These are phyloP conservation scores for Lathronympha strigana DNA, from an alignment of 2,888 invertebrate genomes.

Conservation along the genomic window DNA sequence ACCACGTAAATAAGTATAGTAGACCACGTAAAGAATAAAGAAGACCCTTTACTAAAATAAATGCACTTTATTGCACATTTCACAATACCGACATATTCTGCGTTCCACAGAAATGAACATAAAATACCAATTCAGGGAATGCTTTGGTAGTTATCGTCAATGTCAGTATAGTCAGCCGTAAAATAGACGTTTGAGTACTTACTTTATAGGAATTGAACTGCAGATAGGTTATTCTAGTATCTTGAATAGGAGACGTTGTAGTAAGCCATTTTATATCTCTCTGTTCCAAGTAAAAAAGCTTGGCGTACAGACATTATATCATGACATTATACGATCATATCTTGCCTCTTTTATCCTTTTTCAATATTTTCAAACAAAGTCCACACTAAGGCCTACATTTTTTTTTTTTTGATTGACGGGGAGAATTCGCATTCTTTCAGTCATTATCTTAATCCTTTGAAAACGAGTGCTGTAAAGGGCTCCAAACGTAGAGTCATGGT, in stretches of 20 bases:
- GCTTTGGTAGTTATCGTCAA: constrained; percentile 8
- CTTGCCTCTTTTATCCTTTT: too few species aligned
- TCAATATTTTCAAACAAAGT: too few species aligned
- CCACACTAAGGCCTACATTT: too few species aligned
- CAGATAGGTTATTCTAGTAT: neutral
- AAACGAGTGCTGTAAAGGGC: too few species aligned
- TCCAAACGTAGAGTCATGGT: too few species aligned
- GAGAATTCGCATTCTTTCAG: too few species aligned
- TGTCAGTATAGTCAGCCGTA: neutral
- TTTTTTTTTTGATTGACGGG: too few species aligned
- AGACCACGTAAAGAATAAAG: neutral
- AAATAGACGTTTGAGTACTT: neutral
- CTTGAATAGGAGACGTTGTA: neutral
- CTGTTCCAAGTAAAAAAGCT: too few species aligned
- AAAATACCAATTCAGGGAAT: constrained; percentile 2
- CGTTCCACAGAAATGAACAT: neutral
- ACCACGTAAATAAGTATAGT: too few species aligned
- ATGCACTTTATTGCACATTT: constrained; percentile 1
- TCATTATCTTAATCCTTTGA: too few species aligned
- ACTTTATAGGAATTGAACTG: neutral
- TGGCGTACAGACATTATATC: too few species aligned
- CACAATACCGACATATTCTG: neutral
- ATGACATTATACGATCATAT: too few species aligned
- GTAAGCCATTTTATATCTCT: neutral
- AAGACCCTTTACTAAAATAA: neutral